Evolutionary conservation across 2,888 invertebrate species (phyloP).

Genomic region (Drosophila neonasuta): DNA sequence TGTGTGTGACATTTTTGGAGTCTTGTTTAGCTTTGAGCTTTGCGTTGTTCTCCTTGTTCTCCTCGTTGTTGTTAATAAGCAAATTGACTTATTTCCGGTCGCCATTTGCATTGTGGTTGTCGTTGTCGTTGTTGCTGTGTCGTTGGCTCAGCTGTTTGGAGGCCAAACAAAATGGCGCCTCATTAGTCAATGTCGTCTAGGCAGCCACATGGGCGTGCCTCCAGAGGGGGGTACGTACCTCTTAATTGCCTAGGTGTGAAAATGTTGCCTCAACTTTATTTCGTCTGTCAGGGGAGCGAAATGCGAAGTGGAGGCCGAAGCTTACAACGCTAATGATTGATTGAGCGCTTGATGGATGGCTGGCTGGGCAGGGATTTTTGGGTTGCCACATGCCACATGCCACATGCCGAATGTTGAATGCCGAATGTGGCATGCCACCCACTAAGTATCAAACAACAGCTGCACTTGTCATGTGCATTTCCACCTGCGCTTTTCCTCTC

Average conservation of each 20-base stretch:
- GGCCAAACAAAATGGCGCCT: constrained; percentile 69
- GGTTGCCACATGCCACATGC: constrained; percentile 13
- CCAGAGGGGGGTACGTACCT: constrained; percentile 22
- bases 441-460: constrained; percentile 62
- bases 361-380: constrained; percentile 41
- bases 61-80: constrained; percentile 58
- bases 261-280: constrained; percentile 36
- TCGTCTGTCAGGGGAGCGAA: neutral
- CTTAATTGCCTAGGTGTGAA: constrained; percentile 75
- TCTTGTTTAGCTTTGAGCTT: constrained; percentile 60
- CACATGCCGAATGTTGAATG: constrained; percentile 40
- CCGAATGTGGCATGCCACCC: constrained; percentile 10
- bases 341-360: constrained; percentile 72
- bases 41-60: constrained; percentile 14
- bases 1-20: constrained; percentile 58
- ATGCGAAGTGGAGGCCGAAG: constrained; percentile 12
- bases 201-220: constrained; percentile 39
- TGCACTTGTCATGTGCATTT: constrained; percentile 76
- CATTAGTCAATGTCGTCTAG: constrained; percentile 77
- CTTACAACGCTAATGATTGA: constrained; percentile 70
- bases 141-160: constrained; percentile 66
- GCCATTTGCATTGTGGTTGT: constrained; percentile 47
- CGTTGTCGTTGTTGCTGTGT: neutral
- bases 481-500: constrained; percentile 36
- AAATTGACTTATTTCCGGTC: constrained; percentile 75